Base-by-base conservation (phyloP, 2,113 vertebrate genomes). In the Ancistrus triradiatus region DNA sequence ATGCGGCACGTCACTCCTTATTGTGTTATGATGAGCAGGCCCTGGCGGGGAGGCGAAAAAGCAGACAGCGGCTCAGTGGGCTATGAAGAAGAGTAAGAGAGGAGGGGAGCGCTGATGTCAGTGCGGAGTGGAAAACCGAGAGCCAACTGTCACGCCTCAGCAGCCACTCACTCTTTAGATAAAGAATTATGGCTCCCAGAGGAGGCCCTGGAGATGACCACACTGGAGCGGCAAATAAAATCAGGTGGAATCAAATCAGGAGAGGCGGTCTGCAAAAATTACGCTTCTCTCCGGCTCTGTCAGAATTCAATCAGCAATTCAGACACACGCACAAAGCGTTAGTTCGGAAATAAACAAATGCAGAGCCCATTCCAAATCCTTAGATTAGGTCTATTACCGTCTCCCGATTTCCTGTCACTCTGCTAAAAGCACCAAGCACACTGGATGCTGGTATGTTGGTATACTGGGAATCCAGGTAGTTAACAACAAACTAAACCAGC, bases 11-110 rank as follows among this genome's bases (percentile, higher is more conserved):
- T 78, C 55, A 15, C 49, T 68, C 60, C 43, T 72, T 72, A 42
- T 48, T 63, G 77, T 74, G 66, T 73, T 77, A 71, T 66, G 70
- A 77, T 58, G 62, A 83, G 66, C 63, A 56, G 49, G 52, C 67
- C 59, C 37, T 47, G 66, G 25, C 59, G 72, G 50, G 43, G 55
- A 62, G 40, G 28, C 56, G 42, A 46, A n/a, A 60, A 28, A 51
- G 43, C 38, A 42, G 38, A 55, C 48, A 68, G 58, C 31, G 28
- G 13, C 7, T 21, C 66, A 55, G 66, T 55, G 21, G 40, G 58
- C 57, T 53, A 44, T 60, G 57, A 68, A 60, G 38, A 22, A 18
- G 14, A 61, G 40, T 14, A 31, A 21, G n/a, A 31, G 22, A 18
- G 3, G 3, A 27, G 9, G 43, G 51, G 49, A 44, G 25, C 28